Base-by-base conservation (phyloP, 2,113 vertebrate genomes). In the Neodontobutis hainanensis region DNA sequence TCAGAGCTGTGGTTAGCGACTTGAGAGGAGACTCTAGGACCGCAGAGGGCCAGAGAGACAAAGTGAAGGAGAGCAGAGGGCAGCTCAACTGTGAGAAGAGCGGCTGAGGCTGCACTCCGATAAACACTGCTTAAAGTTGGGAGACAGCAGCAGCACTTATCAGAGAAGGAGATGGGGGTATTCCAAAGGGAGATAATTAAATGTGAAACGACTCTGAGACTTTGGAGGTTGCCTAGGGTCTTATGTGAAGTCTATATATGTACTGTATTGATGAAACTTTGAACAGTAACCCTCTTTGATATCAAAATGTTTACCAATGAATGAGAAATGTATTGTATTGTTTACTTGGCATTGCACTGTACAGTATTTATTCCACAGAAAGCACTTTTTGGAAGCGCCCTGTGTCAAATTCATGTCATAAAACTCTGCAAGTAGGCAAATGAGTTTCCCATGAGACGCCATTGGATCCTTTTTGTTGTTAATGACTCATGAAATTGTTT, bases 271-370 rank as follows among this genome's bases (percentile, higher is more conserved):
- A 87, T 78, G 72, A 87, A 84, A 81, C 74, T 81, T 84, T 88
- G 77, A 85, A 75, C 81, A 69, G 70, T 85, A 74, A 44, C 12
- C 68, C 80, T 85, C 77, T 89, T 90, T 88, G 86, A 86, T 87
- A 89, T 79, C 66, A 80, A 84, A 77, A 78, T 87, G 88, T 88
- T 88, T 85, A 85, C 86, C 75, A 78, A 86, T 78, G 84, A 90
- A 88, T 84, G 85, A 87, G 70, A 85, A 75, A 83, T 88, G 85
- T 90, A 85, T 86, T 75, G 82, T 88, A 85, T 89, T 87, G 89
- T 91, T 91, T 83, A 87, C 82, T 83, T 53, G 80, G 68, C 78
- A 81, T 87, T 88, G 77, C 89, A 83, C 86, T 86, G 89, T 90
- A 89, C 70, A 86, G 82, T 88, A 84, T 77, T 73, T 78, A 84